phyloP scores from a whole-genome alignment of 2,797 vertebrate genomes.

The Cyprinella venusta region DNA sequence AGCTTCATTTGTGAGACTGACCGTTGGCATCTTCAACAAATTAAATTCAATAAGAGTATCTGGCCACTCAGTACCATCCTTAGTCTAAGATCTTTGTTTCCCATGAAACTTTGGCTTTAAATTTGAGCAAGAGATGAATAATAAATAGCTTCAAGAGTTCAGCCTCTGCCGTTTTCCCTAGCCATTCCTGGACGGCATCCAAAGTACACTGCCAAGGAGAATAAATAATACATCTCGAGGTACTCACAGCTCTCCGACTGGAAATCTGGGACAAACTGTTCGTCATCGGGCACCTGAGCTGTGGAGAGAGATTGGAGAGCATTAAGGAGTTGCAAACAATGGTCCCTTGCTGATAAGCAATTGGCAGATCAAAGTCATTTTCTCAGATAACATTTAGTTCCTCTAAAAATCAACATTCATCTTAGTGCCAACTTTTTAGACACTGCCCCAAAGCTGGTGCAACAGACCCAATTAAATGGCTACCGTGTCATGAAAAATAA shows the following conservation, averaged over 20 bases:
- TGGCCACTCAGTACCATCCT: constrained; percentile 13
- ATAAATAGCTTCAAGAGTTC: constrained; percentile 42
- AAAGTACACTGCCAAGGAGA: constrained; percentile 51
- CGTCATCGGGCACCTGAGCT: constrained; percentile 95
- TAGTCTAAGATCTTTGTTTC: constrained; percentile 29
- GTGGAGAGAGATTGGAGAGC: constrained; percentile 59
- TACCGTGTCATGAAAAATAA: constrained; percentile 16
- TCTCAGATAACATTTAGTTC: constrained; percentile 12
- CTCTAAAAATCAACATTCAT: not conserved
- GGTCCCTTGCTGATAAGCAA: constrained; percentile 12
- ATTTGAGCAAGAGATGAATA: constrained; percentile 55
- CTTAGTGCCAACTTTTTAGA: constrained; percentile 3
- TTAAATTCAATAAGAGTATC: constrained; percentile 45
- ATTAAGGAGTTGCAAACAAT: constrained; percentile 27
- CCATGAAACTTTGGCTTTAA: constrained; percentile 39
- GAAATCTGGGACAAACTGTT: constrained; percentile 97
- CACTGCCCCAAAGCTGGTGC: constrained; percentile 17
- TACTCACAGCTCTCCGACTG: constrained; percentile 95
- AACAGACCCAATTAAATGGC: constrained; percentile 13
- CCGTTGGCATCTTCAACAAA: constrained; percentile 21
- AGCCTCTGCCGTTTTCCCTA: constrained; percentile 29
- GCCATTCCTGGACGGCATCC: constrained; percentile 48
- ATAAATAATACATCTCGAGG: constrained; percentile 59
- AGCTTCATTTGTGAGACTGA: not conserved
- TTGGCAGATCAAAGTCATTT: constrained; percentile 5